phyloP scores from a whole-genome alignment of 2,113 vertebrate species.

The Hippocampus abdominalis region DNA sequence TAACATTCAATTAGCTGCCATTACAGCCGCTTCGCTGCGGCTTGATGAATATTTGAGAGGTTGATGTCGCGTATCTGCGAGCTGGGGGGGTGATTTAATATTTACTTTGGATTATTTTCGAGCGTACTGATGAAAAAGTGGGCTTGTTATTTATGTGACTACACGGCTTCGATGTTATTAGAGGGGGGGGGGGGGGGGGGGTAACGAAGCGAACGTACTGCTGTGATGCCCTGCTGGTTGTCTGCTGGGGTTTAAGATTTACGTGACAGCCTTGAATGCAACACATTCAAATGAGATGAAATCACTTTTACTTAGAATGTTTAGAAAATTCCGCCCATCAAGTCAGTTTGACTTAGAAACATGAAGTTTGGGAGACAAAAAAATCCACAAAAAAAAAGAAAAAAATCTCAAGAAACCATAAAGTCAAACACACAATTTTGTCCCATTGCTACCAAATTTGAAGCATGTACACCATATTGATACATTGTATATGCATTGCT shows the following conservation, averaged over 20 bases:
- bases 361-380: not conserved
- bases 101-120: not conserved
- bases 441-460: too few relatives aligned
- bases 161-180: too few relatives aligned
- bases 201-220: not conserved
- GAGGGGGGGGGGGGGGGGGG: too few relatives aligned
- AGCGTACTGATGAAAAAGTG: not conserved
- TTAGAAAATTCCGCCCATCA: not conserved
- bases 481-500: too few relatives aligned
- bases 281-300: too few relatives aligned
- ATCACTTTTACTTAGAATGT: too few relatives aligned
- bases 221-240: not conserved
- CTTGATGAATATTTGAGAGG: slow-evolving; percentile 61
- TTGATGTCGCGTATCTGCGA: slow-evolving; percentile 17
- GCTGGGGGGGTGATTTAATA: not conserved
- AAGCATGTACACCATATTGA: too few relatives aligned
- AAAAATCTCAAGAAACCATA: not conserved
- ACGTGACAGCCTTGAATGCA: not conserved
- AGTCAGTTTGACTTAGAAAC: not conserved
- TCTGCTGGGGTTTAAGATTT: not conserved
- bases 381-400: not conserved
- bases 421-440: too few relatives aligned
- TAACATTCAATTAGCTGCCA: slow-evolving; percentile 70
- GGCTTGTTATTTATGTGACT: not conserved
- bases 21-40: slow-evolving; percentile 45